Percentiles rank a stretch among this genome's conserved stretches.
phyloP scores from a whole-genome alignment of 1,140 invertebrate genomes.

The Orchestia grillus region DNA sequence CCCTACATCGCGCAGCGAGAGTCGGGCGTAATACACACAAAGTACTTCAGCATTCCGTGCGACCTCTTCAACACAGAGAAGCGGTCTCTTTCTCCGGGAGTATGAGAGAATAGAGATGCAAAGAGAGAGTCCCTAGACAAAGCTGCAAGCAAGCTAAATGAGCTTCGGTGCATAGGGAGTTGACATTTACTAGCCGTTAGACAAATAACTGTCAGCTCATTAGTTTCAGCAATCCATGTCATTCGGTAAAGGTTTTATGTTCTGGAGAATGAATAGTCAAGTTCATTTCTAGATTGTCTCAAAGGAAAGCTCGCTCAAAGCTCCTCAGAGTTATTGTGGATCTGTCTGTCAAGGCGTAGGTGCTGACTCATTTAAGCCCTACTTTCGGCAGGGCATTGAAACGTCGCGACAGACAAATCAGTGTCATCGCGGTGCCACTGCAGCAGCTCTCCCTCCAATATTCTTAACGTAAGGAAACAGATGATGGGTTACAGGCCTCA shows the following conservation, averaged over 20 bases:
- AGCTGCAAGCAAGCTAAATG: neutral
- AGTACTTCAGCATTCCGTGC: conserved; percentile 14
- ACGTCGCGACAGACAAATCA: neutral
- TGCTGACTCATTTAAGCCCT: neutral
- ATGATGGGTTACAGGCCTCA: neutral
- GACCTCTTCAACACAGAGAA: neutral
- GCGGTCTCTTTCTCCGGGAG: conserved; percentile 3
- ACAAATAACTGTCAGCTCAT: neutral
- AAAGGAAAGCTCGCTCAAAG: neutral
- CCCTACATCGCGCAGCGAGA: neutral
- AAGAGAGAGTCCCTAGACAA: neutral
- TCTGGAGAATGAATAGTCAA: neutral
- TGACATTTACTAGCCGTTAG: neutral
- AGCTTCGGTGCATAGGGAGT: neutral
- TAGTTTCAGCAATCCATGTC: neutral
- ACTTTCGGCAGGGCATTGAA: neutral
- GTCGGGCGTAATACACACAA: conserved; percentile 33
- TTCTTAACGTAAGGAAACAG: neutral
- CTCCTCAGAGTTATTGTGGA: neutral
- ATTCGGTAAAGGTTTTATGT: neutral
- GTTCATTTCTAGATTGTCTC: neutral
- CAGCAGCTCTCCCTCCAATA: neutral
- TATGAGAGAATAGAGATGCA: conserved; percentile 31
- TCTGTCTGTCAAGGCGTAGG: neutral
- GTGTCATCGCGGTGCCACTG: neutral